Evolutionary conservation across 2,113 vertebrate species (phyloP).

Genomic region (Sylvietta virens): DNA sequence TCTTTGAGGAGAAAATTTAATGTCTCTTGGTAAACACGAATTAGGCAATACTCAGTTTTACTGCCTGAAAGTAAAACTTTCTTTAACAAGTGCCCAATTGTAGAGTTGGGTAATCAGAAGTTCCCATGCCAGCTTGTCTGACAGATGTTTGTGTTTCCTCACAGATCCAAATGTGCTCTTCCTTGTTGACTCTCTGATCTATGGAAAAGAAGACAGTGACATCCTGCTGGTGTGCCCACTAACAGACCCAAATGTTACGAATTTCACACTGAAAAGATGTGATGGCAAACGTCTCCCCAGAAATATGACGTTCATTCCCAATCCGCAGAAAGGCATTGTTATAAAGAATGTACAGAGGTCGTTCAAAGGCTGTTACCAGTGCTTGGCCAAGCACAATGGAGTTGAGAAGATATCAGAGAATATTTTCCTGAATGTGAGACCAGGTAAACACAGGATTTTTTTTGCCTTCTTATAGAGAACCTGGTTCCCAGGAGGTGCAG

Average conservation of each 20-base stretch:
- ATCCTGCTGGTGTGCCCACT: conserved; percentile 82
- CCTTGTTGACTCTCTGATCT: conserved; percentile 69
- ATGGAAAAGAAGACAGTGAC: conserved; percentile 76
- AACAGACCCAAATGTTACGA: conserved; percentile 81
- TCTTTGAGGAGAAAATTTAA: not conserved
- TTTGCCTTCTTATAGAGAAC: not conserved
- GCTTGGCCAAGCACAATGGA: conserved; percentile 73
- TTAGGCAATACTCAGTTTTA: not conserved
- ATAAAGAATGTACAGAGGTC: conserved; percentile 75
- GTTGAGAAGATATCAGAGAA: conserved; percentile 15
- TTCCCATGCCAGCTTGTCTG: not conserved
- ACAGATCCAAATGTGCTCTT: conserved; percentile 86
- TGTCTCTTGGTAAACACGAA: not conserved
- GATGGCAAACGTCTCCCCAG: conserved; percentile 66
- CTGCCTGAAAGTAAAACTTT: not conserved
- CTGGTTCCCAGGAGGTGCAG: not conserved
- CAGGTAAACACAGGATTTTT: conserved; percentile 69
- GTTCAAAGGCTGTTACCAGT: conserved; percentile 85
- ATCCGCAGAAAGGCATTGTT: conserved; percentile 81
- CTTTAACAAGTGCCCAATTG: not conserved
- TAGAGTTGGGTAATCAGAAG: not conserved
- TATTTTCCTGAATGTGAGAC: conserved; percentile 70
- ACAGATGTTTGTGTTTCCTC: conserved; percentile 32
- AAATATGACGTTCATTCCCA: conserved; percentile 72
- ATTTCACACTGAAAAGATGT: conserved; percentile 80